phyloP scores from a whole-genome alignment of 1,140 invertebrate genomes.

The Drosophila murphyi region DNA sequence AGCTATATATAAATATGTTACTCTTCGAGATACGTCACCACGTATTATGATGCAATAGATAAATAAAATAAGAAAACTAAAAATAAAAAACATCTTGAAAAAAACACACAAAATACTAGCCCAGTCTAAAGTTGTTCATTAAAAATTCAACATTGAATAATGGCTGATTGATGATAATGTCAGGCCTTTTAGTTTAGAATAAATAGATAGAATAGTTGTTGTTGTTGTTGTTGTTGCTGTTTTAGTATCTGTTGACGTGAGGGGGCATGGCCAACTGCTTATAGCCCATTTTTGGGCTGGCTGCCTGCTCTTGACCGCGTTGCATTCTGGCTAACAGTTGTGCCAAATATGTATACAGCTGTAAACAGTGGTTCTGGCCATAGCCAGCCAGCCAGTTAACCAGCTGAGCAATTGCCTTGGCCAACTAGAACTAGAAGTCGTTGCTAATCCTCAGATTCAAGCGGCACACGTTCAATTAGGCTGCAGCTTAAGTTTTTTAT shows the following conservation, averaged over 20 bases:
- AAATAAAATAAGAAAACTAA: constrained; percentile 1
- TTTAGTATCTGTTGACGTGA: neutral
- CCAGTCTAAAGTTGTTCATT: constrained; percentile 8
- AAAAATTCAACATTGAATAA: constrained; percentile 29
- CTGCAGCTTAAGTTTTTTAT: constrained; percentile 9
- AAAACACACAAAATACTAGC: neutral
- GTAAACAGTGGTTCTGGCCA: constrained; percentile 22
- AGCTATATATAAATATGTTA: neutral
- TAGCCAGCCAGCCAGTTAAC: neutral
- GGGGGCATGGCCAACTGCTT: constrained; percentile 68
- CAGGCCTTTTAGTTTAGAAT: constrained; percentile 7
- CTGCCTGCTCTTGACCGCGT: constrained; percentile 65
- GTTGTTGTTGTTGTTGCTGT: constrained; percentile 4
- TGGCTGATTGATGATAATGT: constrained; percentile 29
- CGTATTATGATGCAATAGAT: neutral
- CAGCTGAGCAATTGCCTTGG: constrained; percentile 7
- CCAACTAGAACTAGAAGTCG: constrained; percentile 6
- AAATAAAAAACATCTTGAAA: constrained; percentile 1
- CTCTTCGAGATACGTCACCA: neutral
- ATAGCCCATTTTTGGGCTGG: constrained; percentile 70
- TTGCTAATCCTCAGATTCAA: constrained; percentile 5
- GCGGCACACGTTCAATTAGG: neutral
- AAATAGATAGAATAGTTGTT: constrained; percentile 7
- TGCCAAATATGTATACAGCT: constrained; percentile 58
- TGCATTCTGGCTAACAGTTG: constrained; percentile 28